Evolutionary conservation across 2,113 vertebrate genomes (phyloP), one percentile per base, ranked within the genome.

Genomic region (Myocastor coypus): DNA sequence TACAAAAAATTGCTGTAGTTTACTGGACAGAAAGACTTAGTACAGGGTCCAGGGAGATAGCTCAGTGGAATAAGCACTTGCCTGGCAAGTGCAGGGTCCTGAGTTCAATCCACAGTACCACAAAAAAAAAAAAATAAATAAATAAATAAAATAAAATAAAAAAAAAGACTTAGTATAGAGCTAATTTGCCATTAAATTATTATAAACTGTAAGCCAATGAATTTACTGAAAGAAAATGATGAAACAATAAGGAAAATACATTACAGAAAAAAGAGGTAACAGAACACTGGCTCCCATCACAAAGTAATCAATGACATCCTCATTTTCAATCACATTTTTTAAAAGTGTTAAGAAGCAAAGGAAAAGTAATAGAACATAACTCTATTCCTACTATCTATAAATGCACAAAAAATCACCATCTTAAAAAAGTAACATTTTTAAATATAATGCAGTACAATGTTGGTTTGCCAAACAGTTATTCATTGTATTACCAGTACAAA

Each of bases 1-100:
- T 66, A 61, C 32, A 89, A 91, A 90, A 91, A 61, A 34, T 94
- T 5, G 89, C 57, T 82, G 7, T 37, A 92, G 97, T 81, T 59
- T 71, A 82, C 71, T 71, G 12, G 75, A 59, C 19, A 82, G 86
- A 61, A 61, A 75, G 7, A 94, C 28, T 91, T 80, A 83, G 91
- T n/a, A n/a, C n/a, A n/a, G n/a, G n/a, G n/a, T n/a, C n/a, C n/a
- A n/a, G n/a, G n/a, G n/a, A n/a, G n/a, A n/a, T n/a, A n/a, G n/a
- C n/a, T n/a, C n/a, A n/a, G n/a, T n/a, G n/a, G n/a, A n/a, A n/a
- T n/a, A n/a, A n/a, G n/a, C n/a, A n/a, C n/a, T n/a, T n/a, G n/a
- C n/a, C n/a, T n/a, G n/a, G n/a, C n/a, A n/a, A n/a, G n/a, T n/a
- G n/a, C n/a, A n/a, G n/a, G n/a, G n/a, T n/a, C n/a, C n/a, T n/a